A percentile compares a stretch with the other conserved stretches of the same genome.
Evolutionary conservation across 1,140 invertebrate species (phyloP).

Genomic region (Frieseomelitta varia): DNA sequence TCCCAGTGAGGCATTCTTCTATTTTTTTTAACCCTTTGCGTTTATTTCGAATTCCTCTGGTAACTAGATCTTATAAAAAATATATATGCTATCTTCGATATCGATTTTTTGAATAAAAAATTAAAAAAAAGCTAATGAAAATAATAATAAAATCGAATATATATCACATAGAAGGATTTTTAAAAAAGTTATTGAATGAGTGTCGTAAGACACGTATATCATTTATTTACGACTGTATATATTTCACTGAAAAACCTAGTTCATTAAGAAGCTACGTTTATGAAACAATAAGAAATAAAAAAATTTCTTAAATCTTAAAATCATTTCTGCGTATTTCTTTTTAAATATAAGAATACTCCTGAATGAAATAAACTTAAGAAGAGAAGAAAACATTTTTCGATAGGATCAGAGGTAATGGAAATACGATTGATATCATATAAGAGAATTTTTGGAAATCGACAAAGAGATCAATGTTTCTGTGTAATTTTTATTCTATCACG

Average conservation of each 20-base stretch:
- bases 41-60: neutral
- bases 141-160: neutral
- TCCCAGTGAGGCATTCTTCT: neutral
- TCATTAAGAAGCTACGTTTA: neutral
- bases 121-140: neutral
- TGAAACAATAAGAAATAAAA: neutral
- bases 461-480: neutral
- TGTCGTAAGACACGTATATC: neutral
- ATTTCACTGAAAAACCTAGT: neutral
- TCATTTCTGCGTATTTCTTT: neutral
- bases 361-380: neutral
- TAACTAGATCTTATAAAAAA: neutral
- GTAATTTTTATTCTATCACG: constrained; percentile 6
- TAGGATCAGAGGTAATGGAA: neutral
- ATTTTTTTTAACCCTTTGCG: constrained; percentile 8
- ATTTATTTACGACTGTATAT: neutral
- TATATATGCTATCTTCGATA: neutral
- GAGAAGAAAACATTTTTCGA: neutral
- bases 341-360: neutral
- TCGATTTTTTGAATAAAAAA: neutral
- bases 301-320: neutral
- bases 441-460: neutral
- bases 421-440: neutral
- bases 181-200: neutral
- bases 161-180: neutral